Conservation (phyloP, 2,113 vertebrate genomes). For the Polyodon spathula region DNA sequence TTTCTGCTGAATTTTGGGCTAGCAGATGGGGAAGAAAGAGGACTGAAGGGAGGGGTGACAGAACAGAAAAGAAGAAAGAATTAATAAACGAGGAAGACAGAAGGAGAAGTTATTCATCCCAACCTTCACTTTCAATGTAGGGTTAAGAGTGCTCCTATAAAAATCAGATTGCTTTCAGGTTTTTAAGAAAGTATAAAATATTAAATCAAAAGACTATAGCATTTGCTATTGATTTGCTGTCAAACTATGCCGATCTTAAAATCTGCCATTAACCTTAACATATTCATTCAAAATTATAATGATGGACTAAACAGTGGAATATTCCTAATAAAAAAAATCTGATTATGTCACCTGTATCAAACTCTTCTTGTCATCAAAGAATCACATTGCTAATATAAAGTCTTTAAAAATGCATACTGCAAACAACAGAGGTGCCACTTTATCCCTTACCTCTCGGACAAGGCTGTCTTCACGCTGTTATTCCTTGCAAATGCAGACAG, state of each 20-base stretch:
- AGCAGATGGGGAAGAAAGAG: constrained; percentile 90
- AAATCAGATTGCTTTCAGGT: too few relatives aligned
- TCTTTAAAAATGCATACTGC: too few relatives aligned
- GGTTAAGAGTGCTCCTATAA: not conserved
- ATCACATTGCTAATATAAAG: not conserved
- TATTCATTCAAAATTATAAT: too few relatives aligned
- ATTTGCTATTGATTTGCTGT: too few relatives aligned
- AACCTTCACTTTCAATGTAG: not conserved
- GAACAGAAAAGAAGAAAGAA: constrained; percentile 59
- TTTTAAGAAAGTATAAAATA: too few relatives aligned
- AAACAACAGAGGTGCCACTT: not conserved
- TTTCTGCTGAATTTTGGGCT: constrained; percentile 98
- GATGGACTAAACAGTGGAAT: too few relatives aligned
- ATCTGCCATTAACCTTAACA: too few relatives aligned
- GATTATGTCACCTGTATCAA: too few relatives aligned
- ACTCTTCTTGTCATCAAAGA: constrained; percentile 2
- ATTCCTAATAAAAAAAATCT: too few relatives aligned
- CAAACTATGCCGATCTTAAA: too few relatives aligned
- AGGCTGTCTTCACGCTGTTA: constrained; percentile 75
- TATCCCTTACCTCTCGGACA: constrained; percentile 82
- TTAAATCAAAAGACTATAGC: too few relatives aligned
- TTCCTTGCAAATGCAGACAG: constrained; percentile 72
- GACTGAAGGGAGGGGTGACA: constrained; percentile 65
- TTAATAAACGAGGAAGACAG: constrained; percentile 47
- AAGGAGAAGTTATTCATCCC: constrained; percentile 22